Evolutionary conservation across 2,888 invertebrate genomes (phyloP).

Genomic region (Lycaena phlaeas): DNA sequence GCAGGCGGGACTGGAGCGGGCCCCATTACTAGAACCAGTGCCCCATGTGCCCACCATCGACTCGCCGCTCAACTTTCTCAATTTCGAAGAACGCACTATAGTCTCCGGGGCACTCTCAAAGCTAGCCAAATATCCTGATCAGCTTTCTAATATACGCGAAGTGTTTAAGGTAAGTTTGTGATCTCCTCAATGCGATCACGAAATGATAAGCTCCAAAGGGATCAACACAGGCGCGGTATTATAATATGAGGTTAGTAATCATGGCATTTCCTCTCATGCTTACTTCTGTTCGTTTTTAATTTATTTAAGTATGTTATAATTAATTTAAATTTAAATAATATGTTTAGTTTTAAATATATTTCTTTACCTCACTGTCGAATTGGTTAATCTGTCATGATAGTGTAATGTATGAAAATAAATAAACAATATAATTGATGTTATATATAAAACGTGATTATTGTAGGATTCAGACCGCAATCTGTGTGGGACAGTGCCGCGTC

Average conservation of each 20-base stretch:
- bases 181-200: background rate
- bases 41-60: constrained; percentile 78
- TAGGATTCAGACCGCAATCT: constrained; percentile 79
- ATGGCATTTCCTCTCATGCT: too few relatives aligned
- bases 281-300: too few relatives aligned
- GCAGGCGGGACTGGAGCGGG: constrained; percentile 76
- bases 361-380: too few relatives aligned
- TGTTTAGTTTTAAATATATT: too few relatives aligned
- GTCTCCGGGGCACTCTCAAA: constrained; percentile 79
- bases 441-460: background rate
- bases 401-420: too few relatives aligned
- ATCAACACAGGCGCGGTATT: background rate
- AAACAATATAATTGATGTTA: background rate
- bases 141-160: constrained; percentile 78
- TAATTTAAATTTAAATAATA: too few relatives aligned
- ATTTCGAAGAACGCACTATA: constrained; percentile 79
- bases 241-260: too few relatives aligned
- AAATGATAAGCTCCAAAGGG: background rate
- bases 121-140: constrained; percentile 76
- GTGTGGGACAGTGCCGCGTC: constrained; percentile 77
- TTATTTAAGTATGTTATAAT: too few relatives aligned
- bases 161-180: constrained; percentile 71
- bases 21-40: constrained; percentile 78
- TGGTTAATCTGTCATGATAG: too few relatives aligned
- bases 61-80: constrained; percentile 76